Percentiles rank a stretch among this genome's conserved stretches.
These are phyloP conservation scores for Rambutsinella grinnellia DNA, from an alignment of 2,888 invertebrate species.

Conservation along the genomic window DNA sequence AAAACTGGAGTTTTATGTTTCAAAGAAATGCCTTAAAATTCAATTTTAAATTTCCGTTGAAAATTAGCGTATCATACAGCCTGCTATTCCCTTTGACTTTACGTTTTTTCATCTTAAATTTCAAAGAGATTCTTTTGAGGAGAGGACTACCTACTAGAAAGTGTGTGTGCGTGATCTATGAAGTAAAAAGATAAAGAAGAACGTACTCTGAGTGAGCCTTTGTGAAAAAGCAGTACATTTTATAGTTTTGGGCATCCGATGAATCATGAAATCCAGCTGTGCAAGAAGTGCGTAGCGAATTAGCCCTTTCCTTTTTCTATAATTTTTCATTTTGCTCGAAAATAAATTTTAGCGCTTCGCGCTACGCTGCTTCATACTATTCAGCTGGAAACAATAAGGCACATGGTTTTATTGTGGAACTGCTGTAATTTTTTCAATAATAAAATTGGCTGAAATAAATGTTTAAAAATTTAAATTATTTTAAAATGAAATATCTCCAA, in stretches of 20 bases:
- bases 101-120: conserved; percentile 7
- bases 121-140: not conserved
- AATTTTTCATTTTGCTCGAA: not conserved
- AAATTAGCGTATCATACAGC: conserved; percentile 41
- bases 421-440: not conserved
- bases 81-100: not conserved
- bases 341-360: not conserved
- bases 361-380: not conserved
- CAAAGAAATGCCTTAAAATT: conserved; percentile 46
- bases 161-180: not conserved
- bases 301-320: conserved; percentile 28
- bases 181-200: not conserved
- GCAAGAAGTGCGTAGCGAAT: conserved; percentile 50
- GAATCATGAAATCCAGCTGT: conserved; percentile 46
- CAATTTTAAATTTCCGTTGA: conserved; percentile 26
- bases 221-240: too few species aligned
- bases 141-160: not conserved
- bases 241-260: not conserved
- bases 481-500: too few species aligned
- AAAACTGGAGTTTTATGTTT: conserved; percentile 37
- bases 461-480: too few species aligned
- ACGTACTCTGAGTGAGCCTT: not conserved
- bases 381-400: not conserved
- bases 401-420: not conserved
- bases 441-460: too few species aligned